These are phyloP conservation scores for Scylla paramamosain DNA, from an alignment of 1,140 invertebrate species.

Conservation along the genomic window DNA sequence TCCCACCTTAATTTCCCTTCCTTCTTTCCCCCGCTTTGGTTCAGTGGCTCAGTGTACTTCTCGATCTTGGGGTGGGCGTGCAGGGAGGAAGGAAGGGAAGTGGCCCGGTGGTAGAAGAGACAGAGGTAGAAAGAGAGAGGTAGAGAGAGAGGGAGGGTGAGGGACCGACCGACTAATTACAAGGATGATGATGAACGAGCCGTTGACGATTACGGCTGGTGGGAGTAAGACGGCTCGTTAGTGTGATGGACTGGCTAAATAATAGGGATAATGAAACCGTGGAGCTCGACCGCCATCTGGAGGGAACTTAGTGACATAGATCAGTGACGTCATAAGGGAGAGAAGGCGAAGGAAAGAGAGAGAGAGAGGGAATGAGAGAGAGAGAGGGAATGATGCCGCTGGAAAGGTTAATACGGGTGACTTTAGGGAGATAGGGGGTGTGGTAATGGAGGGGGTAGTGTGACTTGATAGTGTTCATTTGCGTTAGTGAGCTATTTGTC, in stretches of 20 bases:
- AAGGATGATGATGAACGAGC: constrained; percentile 8
- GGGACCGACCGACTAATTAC: not conserved
- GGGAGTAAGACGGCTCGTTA: not conserved
- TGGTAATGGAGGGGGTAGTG: too few relatives aligned
- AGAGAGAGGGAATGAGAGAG: too few relatives aligned
- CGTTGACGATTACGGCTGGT: constrained; percentile 11
- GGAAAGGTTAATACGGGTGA: not conserved
- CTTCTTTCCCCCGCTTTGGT: too few relatives aligned
- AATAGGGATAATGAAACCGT: constrained; percentile 14
- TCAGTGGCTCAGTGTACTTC: not conserved
- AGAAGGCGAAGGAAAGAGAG: too few relatives aligned
- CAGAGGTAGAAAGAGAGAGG: not conserved
- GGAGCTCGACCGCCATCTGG: constrained; percentile 7
- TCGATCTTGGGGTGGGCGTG: not conserved
- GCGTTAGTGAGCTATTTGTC: too few relatives aligned
- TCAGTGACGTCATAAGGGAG: not conserved
- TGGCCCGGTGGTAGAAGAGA: not conserved
- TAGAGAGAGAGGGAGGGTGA: not conserved
- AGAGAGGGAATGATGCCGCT: too few relatives aligned
- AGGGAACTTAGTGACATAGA: constrained; percentile 13
- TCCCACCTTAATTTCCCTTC: too few relatives aligned
- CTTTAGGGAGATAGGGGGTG: not conserved
- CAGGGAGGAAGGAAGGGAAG: not conserved
- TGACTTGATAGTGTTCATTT: too few relatives aligned
- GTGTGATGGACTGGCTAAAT: constrained; percentile 21